Conservation (phyloP, 2,888 invertebrate genomes). For the Oligia fasciuncula region DNA sequence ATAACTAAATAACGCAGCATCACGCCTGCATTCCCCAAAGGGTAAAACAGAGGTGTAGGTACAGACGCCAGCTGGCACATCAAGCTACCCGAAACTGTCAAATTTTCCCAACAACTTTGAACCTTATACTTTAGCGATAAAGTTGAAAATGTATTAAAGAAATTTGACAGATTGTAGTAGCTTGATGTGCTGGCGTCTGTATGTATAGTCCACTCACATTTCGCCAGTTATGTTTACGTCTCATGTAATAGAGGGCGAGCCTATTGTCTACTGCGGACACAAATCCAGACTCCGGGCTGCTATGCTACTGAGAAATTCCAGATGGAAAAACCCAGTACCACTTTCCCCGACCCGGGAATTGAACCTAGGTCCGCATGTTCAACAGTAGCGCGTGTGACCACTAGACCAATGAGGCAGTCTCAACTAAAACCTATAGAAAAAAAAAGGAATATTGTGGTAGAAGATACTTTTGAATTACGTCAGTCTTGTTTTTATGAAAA, state of each 20-base stretch:
- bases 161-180: no score
- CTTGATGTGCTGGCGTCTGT: no score
- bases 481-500: conserved; percentile 25
- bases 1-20: no score
- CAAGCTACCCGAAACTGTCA: no score
- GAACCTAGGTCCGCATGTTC: not conserved
- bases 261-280: not conserved
- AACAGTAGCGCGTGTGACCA: not conserved
- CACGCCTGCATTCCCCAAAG: not conserved
- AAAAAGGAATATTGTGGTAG: not conserved
- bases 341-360: not conserved
- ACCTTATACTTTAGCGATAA: no score
- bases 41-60: not conserved
- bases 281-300: not conserved
- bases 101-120: no score
- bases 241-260: not conserved
- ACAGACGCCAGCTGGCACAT: no score
- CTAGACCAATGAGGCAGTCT: not conserved
- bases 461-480: conserved; percentile 19
- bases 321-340: not conserved
- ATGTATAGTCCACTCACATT: not conserved
- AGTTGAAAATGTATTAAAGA: no score
- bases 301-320: not conserved
- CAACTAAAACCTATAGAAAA: not conserved
- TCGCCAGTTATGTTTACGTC: not conserved